These are phyloP conservation scores for Heteractis magnifica DNA, from an alignment of 92 coral and sea anemone genomes.

Conservation along the genomic window DNA sequence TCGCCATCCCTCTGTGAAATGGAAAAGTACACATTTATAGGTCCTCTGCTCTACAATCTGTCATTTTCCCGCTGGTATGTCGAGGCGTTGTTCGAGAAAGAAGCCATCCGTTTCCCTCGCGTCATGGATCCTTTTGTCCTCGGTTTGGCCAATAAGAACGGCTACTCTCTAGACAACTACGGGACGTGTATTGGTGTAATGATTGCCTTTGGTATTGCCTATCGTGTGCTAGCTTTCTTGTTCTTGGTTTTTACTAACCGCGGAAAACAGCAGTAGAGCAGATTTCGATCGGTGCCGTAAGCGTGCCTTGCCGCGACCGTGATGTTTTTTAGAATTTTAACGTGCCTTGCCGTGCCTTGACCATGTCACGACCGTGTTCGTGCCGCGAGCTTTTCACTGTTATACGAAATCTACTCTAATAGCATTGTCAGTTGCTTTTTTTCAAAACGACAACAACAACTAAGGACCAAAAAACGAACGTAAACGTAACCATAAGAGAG, in stretches of 20 bases:
- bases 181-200: slow-evolving; percentile 56
- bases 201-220: slow-evolving; percentile 61
- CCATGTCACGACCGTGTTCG: too few relatives aligned
- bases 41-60: slow-evolving; percentile 69
- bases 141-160: slow-evolving; percentile 53
- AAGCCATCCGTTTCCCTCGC: slow-evolving; percentile 68
- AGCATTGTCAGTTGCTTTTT: too few relatives aligned
- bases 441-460: too few relatives aligned
- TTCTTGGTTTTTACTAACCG: slow-evolving; percentile 78
- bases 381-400: too few relatives aligned
- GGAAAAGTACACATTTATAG: slow-evolving; percentile 54
- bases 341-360: too few relatives aligned
- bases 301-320: too few relatives aligned
- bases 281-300: not conserved
- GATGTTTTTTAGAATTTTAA: too few relatives aligned
- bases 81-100: slow-evolving; percentile 89
- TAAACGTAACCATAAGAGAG: too few relatives aligned
- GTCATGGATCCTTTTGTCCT: slow-evolving; percentile 55
- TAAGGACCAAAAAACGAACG: too few relatives aligned
- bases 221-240: slow-evolving; percentile 67
- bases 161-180: slow-evolving; percentile 67
- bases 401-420: too few relatives aligned
- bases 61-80: slow-evolving; percentile 83
- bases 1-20: slow-evolving; percentile 76
- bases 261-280: slow-evolving; percentile 71